Conservation (phyloP, 2,797 vertebrate genomes). For the Paedocypris micromegethes region DNA sequence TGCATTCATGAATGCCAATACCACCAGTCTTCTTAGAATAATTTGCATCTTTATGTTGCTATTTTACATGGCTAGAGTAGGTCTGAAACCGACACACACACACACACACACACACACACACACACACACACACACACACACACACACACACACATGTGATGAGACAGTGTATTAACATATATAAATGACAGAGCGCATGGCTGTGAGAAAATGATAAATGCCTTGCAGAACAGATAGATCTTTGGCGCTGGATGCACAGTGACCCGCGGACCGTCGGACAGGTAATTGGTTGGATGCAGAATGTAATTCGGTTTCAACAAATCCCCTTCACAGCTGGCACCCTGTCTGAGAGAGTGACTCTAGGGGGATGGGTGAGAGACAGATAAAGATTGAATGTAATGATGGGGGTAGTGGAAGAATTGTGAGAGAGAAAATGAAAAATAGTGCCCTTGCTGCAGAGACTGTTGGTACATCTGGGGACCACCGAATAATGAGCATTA, state of each 20-base stretch:
- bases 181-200: slow-evolving; percentile 44
- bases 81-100: slow-evolving; percentile 20
- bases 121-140: slow-evolving; percentile 6
- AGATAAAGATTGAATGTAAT: slow-evolving; percentile 43
- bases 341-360: slow-evolving; percentile 43
- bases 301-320: slow-evolving; percentile 64
- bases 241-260: slow-evolving; percentile 22
- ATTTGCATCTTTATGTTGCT: slow-evolving; percentile 50
- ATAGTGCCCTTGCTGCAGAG: slow-evolving; percentile 8
- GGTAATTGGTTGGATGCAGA: slow-evolving; percentile 62
- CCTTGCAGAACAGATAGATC: slow-evolving; percentile 47
- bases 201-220: slow-evolving; percentile 48
- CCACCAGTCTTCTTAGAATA: slow-evolving; percentile 41
- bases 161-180: slow-evolving; percentile 41
- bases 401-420: slow-evolving; percentile 42
- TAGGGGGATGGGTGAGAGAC: slow-evolving; percentile 46
- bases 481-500: slow-evolving; percentile 18
- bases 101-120: neutral
- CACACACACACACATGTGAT: slow-evolving; percentile 7
- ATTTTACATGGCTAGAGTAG: slow-evolving; percentile 7
- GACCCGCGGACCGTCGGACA: slow-evolving; percentile 45
- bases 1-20: slow-evolving; percentile 52
- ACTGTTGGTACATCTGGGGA: slow-evolving; percentile 17
- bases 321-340: slow-evolving; percentile 68
- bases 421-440: slow-evolving; percentile 23